Evolutionary conservation across 64 coral and sea anemone species (phyloP).

Genomic region (Actinia tenebrosa): DNA sequence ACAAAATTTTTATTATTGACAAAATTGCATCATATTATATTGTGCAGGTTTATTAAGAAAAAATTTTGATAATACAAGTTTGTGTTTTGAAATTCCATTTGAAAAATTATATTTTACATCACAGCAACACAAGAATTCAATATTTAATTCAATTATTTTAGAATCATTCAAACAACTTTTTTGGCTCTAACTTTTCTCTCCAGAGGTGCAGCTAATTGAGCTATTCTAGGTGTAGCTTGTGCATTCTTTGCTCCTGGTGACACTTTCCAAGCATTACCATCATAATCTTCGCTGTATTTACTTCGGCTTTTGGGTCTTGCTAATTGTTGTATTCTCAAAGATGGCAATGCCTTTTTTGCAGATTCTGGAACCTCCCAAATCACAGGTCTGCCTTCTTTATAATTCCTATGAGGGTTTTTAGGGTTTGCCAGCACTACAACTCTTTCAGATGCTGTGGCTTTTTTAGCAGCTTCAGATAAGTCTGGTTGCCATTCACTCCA

Average conservation of each 20-base stretch:
- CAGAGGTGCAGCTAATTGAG: conserved; percentile 78
- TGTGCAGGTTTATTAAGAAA: too few relatives aligned
- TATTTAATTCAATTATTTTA: not conserved
- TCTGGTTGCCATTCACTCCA: conserved; percentile 95
- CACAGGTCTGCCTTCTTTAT: conserved; percentile 84
- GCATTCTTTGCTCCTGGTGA: conserved; percentile 84
- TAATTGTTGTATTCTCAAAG: conserved; percentile 84
- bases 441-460: conserved; percentile 67
- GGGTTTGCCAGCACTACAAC: conserved; percentile 54
- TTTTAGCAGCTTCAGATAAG: conserved; percentile 75
- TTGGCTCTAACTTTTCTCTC: conserved; percentile 84
- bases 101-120: too few relatives aligned
- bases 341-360: conserved; percentile 80
- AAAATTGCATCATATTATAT: too few relatives aligned
- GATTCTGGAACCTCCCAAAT: conserved; percentile 76
- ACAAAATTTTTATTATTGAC: too few relatives aligned
- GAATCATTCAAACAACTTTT: conserved; percentile 38
- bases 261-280: conserved; percentile 87
- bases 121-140: too few relatives aligned
- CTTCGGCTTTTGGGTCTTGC: conserved; percentile 90
- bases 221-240: conserved; percentile 88
- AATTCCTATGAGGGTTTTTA: conserved; percentile 72
- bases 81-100: too few relatives aligned
- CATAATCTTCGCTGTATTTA: conserved; percentile 88
- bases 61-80: too few relatives aligned